phyloP scores from a whole-genome alignment of 2,113 vertebrate genomes.

The Chaetodon trifascialis region DNA sequence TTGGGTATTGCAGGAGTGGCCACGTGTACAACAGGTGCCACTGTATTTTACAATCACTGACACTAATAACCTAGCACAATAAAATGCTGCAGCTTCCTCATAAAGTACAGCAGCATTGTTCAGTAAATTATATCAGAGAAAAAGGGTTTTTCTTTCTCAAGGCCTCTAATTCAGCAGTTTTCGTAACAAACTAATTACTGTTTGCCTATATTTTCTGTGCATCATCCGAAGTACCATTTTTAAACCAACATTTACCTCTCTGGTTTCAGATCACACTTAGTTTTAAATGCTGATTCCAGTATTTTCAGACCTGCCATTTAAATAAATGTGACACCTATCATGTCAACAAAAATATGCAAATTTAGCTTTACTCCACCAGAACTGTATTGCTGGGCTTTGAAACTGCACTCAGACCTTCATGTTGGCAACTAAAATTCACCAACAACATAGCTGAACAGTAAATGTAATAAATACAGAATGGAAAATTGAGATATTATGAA shows the following conservation, averaged over 20 bases:
- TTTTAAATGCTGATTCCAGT: too few relatives aligned
- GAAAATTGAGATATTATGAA: too few relatives aligned
- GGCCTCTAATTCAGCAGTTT: background rate
- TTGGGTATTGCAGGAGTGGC: background rate
- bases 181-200: background rate
- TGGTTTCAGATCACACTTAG: background rate
- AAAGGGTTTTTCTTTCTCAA: background rate
- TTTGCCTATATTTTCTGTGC: background rate
- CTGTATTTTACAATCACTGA: background rate
- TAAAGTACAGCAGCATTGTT: background rate
- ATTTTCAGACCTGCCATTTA: too few relatives aligned
- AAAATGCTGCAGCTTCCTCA: background rate
- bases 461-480: too few relatives aligned
- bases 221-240: background rate
- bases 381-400: too few relatives aligned
- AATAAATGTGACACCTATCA: too few relatives aligned
- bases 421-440: too few relatives aligned
- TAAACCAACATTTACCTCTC: background rate
- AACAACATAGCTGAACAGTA: too few relatives aligned
- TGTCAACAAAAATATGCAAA: too few relatives aligned
- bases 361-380: too few relatives aligned
- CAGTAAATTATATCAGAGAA: background rate
- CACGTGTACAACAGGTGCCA: background rate
- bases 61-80: background rate
- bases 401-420: background rate